These are phyloP conservation scores for Noctuana brunneofusca DNA, from an alignment of 2,888 invertebrate genomes.

Conservation along the genomic window DNA sequence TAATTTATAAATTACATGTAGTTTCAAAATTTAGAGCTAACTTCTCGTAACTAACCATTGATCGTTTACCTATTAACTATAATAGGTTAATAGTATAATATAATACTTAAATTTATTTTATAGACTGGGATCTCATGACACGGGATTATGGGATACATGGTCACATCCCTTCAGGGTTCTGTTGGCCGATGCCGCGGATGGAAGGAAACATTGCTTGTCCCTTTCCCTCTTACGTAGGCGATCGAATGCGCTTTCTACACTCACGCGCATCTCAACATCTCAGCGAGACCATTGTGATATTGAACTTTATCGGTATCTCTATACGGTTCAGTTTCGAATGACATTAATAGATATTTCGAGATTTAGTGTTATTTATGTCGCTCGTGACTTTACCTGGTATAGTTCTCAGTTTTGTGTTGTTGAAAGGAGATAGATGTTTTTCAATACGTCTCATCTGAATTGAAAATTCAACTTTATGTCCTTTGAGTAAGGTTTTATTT, in stretches of 20 bases:
- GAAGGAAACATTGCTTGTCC: constrained; percentile 46
- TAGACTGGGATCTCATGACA: neutral
- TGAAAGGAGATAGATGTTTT: constrained; percentile 66
- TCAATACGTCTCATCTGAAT: constrained; percentile 23
- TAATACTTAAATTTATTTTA: no score
- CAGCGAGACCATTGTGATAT: constrained; percentile 39
- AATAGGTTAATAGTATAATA: no score
- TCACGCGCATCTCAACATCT: constrained; percentile 64
- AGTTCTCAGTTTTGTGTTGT: constrained; percentile 62
- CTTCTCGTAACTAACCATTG: no score
- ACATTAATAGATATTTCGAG: constrained; percentile 44
- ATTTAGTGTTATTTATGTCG: constrained; percentile 74
- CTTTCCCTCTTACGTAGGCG: constrained; percentile 43
- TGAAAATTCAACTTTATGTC: constrained; percentile 39
- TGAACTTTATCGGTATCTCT: constrained; percentile 40
- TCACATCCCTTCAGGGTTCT: constrained; percentile 42
- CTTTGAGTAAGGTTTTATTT: constrained; percentile 37
- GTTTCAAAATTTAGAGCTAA: no score
- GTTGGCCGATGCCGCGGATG: constrained; percentile 47
- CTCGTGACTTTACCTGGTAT: constrained; percentile 76
- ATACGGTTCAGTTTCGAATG: constrained; percentile 48
- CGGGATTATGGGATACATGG: neutral
- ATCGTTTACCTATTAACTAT: no score
- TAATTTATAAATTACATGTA: no score
- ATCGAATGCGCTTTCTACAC: constrained; percentile 53